Evolutionary conservation across 2,888 invertebrate genomes (phyloP), one percentile per base, ranked within the genome.

Genomic region (Eilema caniola): DNA sequence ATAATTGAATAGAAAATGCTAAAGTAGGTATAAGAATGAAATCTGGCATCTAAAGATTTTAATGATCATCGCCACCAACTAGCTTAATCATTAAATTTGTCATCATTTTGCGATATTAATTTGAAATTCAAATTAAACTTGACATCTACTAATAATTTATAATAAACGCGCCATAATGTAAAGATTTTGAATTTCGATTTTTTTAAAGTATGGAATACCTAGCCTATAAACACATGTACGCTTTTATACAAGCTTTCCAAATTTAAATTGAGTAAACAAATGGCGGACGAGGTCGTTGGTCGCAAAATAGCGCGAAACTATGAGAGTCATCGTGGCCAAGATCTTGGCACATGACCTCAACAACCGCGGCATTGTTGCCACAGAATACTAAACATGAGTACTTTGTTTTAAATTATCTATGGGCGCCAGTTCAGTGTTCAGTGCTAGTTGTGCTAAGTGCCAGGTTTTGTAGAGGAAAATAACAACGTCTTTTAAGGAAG

Each of bases 271-370:
- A 61, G 24, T 71, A 31, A 70, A 68, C 23, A 70, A 37, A 63
- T 63, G 66, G 41, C 37, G 59, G 63, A 12, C 80, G 82, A 81
- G 81, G 81, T 72, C 81, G 24, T 25, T 33, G 59, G 41, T 63
- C 69, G 56, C 63, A 70, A 75, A 72, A 71, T 68, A 62, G 69
- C 67, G 66, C 67, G 65, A 71, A 69, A 71, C 63, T 53, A 41
- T 31, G 41, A 57, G 23, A 59, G 60, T 60, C 57, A 62, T 62
- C 47, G 69, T 66, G 85, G 71, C 85, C 84, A 75, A 82, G 84
- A 84, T 84, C 84, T 83, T 85, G 83, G 78, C 74, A 74, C 85
- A 78, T 84, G 84, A 84, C 84, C 84, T 83, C 71, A 68, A 56
- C 41, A 59, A 62, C 28, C 20, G 16, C 57, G 66, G 28, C 83